Evolutionary conservation across 2,888 invertebrate species (phyloP), one percentile per base, ranked within the genome.

Genomic region (Rhingia rostrata): DNA sequence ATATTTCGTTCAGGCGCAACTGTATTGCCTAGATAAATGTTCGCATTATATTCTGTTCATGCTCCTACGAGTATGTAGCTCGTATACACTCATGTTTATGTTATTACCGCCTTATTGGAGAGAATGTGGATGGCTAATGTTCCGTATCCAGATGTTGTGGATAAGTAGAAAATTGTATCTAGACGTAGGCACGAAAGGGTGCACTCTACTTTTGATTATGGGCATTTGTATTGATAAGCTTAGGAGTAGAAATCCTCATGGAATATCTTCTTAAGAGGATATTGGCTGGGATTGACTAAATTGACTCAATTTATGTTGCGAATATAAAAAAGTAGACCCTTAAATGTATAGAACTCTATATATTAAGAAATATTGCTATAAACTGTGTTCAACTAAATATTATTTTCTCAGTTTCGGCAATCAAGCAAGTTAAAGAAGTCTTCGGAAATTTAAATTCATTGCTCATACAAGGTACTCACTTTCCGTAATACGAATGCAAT

Each of bases 191-290:
- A 43, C n/a, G 56, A 30, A 39, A 37, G 14, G 6, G 14, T 22
- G 49, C 37, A 39, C 45, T 33, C 41, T 43, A 49, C 49, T 66
- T 74, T 58, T 49, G 3, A 33, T 58, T 49, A 49, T 64, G 39
- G 49, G 41, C 56, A 39, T 10, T 66, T 66, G 33, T 58, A 74
- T 74, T 51, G 74, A 74, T 74, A 35, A 14, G 74, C 58, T 66
- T 74, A 49, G 30, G 7, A 47, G 7, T 30, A 12, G 54, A 41
- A 4, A 35, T 45, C 41, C 32, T 70, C 49, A 47, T 49, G 22
- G 47, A 47, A 64, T 64, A 74, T 66, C 56, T 33, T 74, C 39
- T 51, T 66, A 9, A 4, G 35, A 56, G 74, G 32, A 64, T 64
- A 66, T 58, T 49, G 58, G 47, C 22, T 49, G 60, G 60, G 51